Evolutionary conservation across 2,113 vertebrate species (phyloP).

Genomic region (Rhegmatorhina hoffmannsi): DNA sequence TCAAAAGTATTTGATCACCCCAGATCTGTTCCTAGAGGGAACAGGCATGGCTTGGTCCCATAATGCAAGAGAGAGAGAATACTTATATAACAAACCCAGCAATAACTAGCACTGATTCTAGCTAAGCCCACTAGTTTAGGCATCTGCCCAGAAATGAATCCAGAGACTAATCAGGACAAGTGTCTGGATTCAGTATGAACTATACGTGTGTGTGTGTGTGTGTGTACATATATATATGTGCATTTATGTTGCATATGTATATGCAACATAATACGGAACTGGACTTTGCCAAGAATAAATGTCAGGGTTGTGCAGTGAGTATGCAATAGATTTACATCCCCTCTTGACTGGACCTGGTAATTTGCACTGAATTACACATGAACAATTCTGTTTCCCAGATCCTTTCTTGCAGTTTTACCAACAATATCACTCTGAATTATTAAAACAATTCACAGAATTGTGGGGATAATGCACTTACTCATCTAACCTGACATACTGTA

Average conservation of each 20-base stretch:
- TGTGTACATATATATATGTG: no score
- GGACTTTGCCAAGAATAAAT: not conserved
- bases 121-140: not conserved
- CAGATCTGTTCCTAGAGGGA: not conserved
- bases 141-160: not conserved
- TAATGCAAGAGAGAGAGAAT: not conserved
- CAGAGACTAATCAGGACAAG: not conserved
- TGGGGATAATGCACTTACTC: not conserved
- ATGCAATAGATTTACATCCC: not conserved
- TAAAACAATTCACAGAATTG: not conserved
- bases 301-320: not conserved
- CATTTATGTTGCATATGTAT: not conserved
- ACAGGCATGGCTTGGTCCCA: accelerated
- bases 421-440: not conserved
- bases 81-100: accelerated
- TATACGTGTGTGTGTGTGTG: accelerated
- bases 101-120: not conserved
- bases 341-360: not conserved
- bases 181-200: not conserved
- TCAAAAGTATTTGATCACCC: not conserved
- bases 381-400: not conserved
- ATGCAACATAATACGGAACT: not conserved
- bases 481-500: not conserved
- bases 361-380: not conserved
- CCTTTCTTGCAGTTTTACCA: not conserved